Evolutionary conservation across 1,140 invertebrate genomes (phyloP), one percentile per base, ranked within the genome.

Genomic region (Arctopsyche grandis): DNA sequence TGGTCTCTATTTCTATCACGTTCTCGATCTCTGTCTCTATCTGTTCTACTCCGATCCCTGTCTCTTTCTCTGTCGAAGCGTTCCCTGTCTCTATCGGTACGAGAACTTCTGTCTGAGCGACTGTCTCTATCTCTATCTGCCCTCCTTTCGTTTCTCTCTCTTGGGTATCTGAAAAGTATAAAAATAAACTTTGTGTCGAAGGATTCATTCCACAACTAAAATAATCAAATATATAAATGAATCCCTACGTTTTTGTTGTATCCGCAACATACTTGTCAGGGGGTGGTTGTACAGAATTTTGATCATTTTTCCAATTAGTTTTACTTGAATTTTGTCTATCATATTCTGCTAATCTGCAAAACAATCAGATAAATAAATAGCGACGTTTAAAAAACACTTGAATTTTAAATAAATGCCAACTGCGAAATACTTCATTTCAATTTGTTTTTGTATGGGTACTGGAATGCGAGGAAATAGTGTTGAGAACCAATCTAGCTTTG

Each of bases 401-500:
- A 9, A 48, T 48, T n/a, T 9, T 9, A 48, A 48, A 9, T 48
- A n/a, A n/a, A n/a, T 48, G 9, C 9, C 46, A 48, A 48, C 9
- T 48, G n/a, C n/a, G n/a, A n/a, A n/a, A 70, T 85, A 88, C 88
- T 84, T 93, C 84, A 93, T 93, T 85, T 97, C 94, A 79, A 96
- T 91, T 85, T 94, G 93, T 85, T 95, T 97, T 88, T 99, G 97
- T 83, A 99, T 98, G 14, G 98, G 98, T 44, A 99, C 98, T n/a
- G 99, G 98, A 87, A 99, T 99, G 80, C 99, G 91, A 0, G 99
- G 99, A 86, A 99, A 99, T 12, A 99, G 89, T 5, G 98, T 99
- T 1, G 96, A 97, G 89, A 98, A 99, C 97, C 97, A 98, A 84
- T 99, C 98, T 58, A 99, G 88, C 86, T 99, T 99, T 26, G 96